phyloP scores from a whole-genome alignment of 2,113 vertebrate species.

The Pholis gunnellus region DNA sequence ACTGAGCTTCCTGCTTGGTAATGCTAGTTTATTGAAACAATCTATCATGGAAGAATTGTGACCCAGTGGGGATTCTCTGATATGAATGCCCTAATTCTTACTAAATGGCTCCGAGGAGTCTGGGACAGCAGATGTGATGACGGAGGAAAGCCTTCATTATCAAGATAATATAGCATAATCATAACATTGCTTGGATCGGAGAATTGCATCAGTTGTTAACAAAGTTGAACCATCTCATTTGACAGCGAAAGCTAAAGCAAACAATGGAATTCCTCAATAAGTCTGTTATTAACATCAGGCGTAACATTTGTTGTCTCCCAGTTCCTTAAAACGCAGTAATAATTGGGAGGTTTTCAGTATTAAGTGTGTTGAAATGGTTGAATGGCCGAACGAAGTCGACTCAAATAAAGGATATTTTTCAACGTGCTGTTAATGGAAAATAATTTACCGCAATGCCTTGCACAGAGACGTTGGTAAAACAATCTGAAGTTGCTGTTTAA shows the following conservation, averaged over 20 bases:
- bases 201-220: background rate
- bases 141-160: background rate
- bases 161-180: background rate
- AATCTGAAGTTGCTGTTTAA: background rate
- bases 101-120: slow-evolving; percentile 2
- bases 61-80: slow-evolving; percentile 4
- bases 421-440: background rate
- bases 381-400: background rate
- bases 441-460: background rate
- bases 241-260: too few species aligned
- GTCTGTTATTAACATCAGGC: background rate
- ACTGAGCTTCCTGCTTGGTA: slow-evolving; percentile 17
- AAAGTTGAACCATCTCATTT: background rate
- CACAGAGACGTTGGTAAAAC: background rate
- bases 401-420: background rate
- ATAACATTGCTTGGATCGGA: background rate
- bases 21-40: slow-evolving; percentile 52
- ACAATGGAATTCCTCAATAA: background rate
- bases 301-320: background rate
- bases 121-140: background rate
- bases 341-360: background rate
- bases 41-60: slow-evolving; percentile 25
- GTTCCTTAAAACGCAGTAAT: background rate
- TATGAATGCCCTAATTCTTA: slow-evolving; percentile 23
- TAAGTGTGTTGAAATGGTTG: background rate